phyloP scores from a whole-genome alignment of 64 coral and sea anemone species.

The Dendronephthya gigantea region DNA sequence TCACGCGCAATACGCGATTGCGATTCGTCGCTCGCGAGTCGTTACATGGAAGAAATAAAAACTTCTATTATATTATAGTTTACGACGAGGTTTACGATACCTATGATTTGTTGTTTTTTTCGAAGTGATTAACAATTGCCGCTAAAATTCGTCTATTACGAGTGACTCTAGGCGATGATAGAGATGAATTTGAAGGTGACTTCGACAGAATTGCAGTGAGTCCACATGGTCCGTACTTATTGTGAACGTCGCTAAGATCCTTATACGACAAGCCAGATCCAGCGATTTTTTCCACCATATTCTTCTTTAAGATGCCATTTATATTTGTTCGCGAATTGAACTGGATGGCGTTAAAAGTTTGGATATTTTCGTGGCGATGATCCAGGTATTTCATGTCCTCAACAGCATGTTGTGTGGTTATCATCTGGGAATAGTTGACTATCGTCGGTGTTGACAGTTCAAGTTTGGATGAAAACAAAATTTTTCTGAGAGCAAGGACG shows the following conservation, averaged over 20 bases:
- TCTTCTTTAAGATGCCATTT: background rate
- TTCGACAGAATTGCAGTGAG: slow-evolving; percentile 20
- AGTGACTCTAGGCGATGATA: slow-evolving; percentile 13
- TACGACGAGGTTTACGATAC: no score
- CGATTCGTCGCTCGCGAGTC: background rate
- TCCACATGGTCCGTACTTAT: slow-evolving; percentile 13
- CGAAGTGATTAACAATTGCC: slow-evolving; percentile 36
- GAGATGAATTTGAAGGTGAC: slow-evolving; percentile 10
- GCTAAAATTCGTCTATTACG: slow-evolving; percentile 13
- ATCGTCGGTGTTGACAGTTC: background rate
- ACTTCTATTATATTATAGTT: background rate
- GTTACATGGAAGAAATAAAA: background rate
- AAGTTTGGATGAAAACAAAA: slow-evolving; percentile 31
- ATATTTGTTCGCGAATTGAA: slow-evolving; percentile 4
- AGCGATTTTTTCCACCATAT: slow-evolving; percentile 23
- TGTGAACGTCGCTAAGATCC: background rate
- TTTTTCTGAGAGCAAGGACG: slow-evolving; percentile 40
- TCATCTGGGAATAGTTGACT: background rate
- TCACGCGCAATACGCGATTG: no score
- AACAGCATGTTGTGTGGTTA: slow-evolving; percentile 1
- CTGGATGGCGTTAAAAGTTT: slow-evolving; percentile 27
- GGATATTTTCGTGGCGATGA: slow-evolving; percentile 2
- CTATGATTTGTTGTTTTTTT: background rate
- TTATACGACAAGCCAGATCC: slow-evolving; percentile 20
- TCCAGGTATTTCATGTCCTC: slow-evolving; percentile 32